These are phyloP conservation scores for Kryptolebias ocellatus DNA, from an alignment of 2,797 vertebrate species.

Conservation along the genomic window DNA sequence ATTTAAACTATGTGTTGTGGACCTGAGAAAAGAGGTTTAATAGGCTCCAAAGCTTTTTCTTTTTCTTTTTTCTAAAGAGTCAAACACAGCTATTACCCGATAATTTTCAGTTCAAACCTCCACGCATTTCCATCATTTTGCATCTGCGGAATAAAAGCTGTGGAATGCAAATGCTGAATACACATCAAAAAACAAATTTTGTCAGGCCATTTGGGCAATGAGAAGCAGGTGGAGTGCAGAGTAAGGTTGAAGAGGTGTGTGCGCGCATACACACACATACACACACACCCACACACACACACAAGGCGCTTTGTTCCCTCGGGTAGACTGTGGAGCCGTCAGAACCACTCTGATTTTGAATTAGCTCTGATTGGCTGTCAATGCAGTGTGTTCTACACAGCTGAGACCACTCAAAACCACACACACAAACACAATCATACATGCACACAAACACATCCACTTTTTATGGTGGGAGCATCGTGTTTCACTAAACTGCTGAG, in stretches of 20 bases:
- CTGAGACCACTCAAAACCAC: conserved; percentile 79
- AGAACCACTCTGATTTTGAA: conserved; percentile 81
- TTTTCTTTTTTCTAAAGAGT: conserved; percentile 4
- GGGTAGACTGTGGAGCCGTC: conserved; percentile 73
- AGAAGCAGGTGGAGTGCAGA: conserved; percentile 77
- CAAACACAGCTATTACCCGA: conserved; percentile 27
- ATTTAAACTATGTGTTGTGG: conserved; percentile 11
- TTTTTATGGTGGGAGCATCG: conserved; percentile 67
- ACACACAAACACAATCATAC: conserved; percentile 41
- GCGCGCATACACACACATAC: conserved; percentile 24
- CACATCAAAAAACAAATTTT: conserved; percentile 70
- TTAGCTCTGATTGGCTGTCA: conserved; percentile 82
- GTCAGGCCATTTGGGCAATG: conserved; percentile 73
- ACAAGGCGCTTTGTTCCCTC: conserved; percentile 71
- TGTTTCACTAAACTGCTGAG: conserved; percentile 78
- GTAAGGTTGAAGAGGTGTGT: conserved; percentile 71
- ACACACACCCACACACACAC: conserved; percentile 43
- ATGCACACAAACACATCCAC: conserved; percentile 43
- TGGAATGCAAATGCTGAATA: conserved; percentile 70
- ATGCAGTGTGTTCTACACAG: conserved; percentile 76
- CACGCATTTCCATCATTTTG: conserved; percentile 46
- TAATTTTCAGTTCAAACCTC: conserved; percentile 38
- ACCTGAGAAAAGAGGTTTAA: conserved; percentile 11
- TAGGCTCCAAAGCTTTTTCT: neutral
- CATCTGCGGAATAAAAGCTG: conserved; percentile 63